These are phyloP conservation scores for Stegodyphus dumicola DNA, from an alignment of 1,140 invertebrate genomes.

Conservation along the genomic window DNA sequence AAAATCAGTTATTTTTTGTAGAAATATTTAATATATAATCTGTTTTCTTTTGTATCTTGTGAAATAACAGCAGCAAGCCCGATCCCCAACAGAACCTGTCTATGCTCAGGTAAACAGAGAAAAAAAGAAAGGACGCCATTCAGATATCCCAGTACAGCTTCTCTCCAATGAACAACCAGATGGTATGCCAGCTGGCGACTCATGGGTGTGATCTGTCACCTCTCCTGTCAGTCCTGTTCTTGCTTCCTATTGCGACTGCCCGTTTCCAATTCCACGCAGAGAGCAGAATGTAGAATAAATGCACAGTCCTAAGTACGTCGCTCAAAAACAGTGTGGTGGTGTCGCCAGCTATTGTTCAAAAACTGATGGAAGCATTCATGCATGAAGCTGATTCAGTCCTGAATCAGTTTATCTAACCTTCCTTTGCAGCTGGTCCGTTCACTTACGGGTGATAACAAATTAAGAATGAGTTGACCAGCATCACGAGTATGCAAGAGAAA, in stretches of 20 bases:
- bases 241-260: constrained; percentile 23
- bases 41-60: too few species aligned
- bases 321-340: constrained; percentile 11
- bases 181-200: constrained; percentile 64
- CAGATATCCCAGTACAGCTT: constrained; percentile 51
- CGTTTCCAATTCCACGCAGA: constrained; percentile 9
- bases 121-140: constrained; percentile 74
- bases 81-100: constrained; percentile 76
- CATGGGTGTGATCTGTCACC: constrained; percentile 63
- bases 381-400: constrained; percentile 2
- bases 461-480: constrained; percentile 1
- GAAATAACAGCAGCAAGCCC: constrained; percentile 68
- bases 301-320: not conserved
- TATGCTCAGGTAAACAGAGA: constrained; percentile 85
- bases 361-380: not conserved
- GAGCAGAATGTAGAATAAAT: not conserved
- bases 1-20: too few species aligned
- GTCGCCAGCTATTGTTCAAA: not conserved
- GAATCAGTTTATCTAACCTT: not conserved
- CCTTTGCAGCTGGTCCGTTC: constrained; percentile 30
- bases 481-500: not conserved
- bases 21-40: too few species aligned
- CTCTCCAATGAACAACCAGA: constrained; percentile 58
- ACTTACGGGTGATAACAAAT: constrained; percentile 42
- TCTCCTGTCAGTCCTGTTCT: constrained; percentile 23